These are phyloP conservation scores for Cephalopachus bancanus DNA, from an alignment of 2,797 vertebrate genomes.

Conservation along the genomic window DNA sequence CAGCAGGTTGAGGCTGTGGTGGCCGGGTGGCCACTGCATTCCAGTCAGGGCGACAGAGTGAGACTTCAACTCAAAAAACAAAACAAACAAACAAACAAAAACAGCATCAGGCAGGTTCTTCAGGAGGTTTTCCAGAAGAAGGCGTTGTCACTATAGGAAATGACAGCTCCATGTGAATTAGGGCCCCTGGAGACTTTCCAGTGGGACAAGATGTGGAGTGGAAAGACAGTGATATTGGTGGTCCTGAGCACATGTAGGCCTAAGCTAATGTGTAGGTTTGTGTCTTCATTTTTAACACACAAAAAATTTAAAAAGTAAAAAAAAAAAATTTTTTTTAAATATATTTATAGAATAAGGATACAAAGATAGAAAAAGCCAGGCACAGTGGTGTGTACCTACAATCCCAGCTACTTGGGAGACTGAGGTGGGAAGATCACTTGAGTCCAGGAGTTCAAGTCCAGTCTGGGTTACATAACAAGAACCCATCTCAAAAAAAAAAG, in stretches of 20 bases:
- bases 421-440: not conserved
- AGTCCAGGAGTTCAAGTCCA: not conserved
- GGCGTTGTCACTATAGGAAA: not conserved
- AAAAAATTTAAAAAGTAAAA: too few species aligned
- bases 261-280: too few species aligned
- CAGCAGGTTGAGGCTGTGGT: too few species aligned
- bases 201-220: not conserved
- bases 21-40: too few species aligned
- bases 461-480: not conserved
- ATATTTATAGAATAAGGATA: too few species aligned
- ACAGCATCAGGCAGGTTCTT: not conserved
- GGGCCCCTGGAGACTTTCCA: not conserved
- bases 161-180: not conserved
- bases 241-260: too few species aligned
- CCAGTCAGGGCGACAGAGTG: too few species aligned
- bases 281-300: too few species aligned
- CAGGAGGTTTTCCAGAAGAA: not conserved
- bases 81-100: not conserved
- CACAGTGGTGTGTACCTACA: not conserved
- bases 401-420: not conserved
- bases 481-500: not conserved
- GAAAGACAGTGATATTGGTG: too few species aligned
- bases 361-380: not conserved
- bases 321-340: too few species aligned
- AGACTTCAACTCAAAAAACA: too few species aligned